Percentiles rank a stretch among this genome's conserved stretches.
These are phyloP conservation scores for Ctenoplectra terminalis DNA, from an alignment of 1,140 invertebrate species.

Conservation along the genomic window DNA sequence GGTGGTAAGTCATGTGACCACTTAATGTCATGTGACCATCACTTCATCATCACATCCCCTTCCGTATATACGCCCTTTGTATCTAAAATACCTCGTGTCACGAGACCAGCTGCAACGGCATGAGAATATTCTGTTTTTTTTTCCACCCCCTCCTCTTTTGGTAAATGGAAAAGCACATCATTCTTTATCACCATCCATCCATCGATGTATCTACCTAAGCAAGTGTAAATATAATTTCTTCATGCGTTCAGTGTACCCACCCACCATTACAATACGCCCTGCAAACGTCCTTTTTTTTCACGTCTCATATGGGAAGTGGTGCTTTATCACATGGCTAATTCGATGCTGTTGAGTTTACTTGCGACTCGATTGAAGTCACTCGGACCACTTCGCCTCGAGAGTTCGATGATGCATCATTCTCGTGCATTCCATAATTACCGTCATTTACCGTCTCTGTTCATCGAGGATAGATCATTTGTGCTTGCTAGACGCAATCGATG, in stretches of 20 bases:
- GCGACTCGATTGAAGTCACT: not conserved
- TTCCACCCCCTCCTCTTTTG: slow-evolving; percentile 2
- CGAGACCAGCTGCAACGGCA: slow-evolving; percentile 41
- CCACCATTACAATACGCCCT: not conserved
- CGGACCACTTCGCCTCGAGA: too few species aligned
- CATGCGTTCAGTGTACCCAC: slow-evolving; percentile 24
- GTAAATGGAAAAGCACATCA: slow-evolving; percentile 57
- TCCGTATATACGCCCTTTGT: not conserved
- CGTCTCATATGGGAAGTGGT: slow-evolving; percentile 19
- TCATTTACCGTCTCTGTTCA: not conserved
- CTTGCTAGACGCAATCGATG: not conserved
- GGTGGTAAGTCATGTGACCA: slow-evolving; percentile 85
- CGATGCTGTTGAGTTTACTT: too few species aligned
- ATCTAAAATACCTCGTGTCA: slow-evolving; percentile 25
- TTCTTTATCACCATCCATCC: slow-evolving; percentile 50
- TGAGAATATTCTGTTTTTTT: slow-evolving; percentile 31
- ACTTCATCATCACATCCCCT: slow-evolving; percentile 65
- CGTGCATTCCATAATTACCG: not conserved
- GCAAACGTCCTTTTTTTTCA: slow-evolving; percentile 8
- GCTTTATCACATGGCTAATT: slow-evolving; percentile 39
- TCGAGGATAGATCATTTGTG: not conserved
- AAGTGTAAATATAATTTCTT: slow-evolving; percentile 47
- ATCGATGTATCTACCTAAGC: slow-evolving; percentile 33
- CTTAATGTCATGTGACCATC: slow-evolving; percentile 81
- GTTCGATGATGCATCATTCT: not conserved